Base-by-base conservation (phyloP, 2,113 vertebrate genomes). In the Columbina picui region DNA sequence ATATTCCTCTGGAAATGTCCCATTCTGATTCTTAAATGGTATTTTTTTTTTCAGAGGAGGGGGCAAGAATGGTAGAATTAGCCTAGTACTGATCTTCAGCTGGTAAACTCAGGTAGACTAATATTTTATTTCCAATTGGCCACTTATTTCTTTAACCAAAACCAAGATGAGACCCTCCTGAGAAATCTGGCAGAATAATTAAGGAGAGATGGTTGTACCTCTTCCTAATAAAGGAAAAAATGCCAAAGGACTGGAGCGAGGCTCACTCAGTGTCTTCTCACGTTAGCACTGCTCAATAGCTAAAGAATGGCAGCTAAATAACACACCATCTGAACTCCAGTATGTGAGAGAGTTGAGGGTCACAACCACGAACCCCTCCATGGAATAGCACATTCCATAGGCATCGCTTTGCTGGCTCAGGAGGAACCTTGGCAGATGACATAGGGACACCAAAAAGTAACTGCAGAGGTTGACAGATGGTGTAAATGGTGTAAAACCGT, bases 1-100 rank as follows among this genome's bases (percentile, higher is more conserved):
- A 94, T 95, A 93, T 93, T 95, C 84, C 87, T 96, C 77, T 96
- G 87, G 83, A 95, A 97, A 93, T 57, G 39, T 79, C 84, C 81
- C 29, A 9, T 85, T 89, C 50, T 30, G 53, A 20, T 61, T 78
- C 41, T 77, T 84, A 90, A 84, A 53, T 52, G 32, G 49, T 76
- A 80, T 76, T 94, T 93, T 95, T 93, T 95, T 86, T 88, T 84
- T 50, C 68, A 21, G 59, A 38, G 68, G 45, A 90, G 80, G 50
- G 45, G 43, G 75, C 83, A 88, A 63, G 10, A 96, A 67, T n/a
- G 15, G 63, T 71, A 14, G 65, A 86, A 63, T 83, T 61, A 77
- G 14, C 49, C 41, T 14, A 39, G 15, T 47, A 91, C 96, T 41
- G 39, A 69, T 78, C 59, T 85, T 94, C 93, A 94, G 87, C 84